A percentile compares a stretch with the other conserved stretches of the same genome.
phyloP scores from a whole-genome alignment of 2,797 vertebrate species.

The Pipistrellus pipistrellus region DNA sequence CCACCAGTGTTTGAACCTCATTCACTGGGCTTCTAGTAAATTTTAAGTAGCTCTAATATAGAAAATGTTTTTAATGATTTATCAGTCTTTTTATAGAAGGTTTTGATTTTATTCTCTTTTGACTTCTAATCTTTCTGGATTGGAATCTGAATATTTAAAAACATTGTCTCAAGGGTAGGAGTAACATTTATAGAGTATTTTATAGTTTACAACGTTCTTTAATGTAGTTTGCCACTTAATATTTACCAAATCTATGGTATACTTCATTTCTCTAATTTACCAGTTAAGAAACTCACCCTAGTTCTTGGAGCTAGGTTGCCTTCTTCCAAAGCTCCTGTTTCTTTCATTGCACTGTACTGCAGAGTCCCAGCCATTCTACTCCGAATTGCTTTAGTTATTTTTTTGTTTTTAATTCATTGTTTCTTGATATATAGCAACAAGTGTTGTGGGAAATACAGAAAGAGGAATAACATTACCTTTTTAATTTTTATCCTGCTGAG shows the following conservation, averaged over 20 bases:
- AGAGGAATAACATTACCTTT: neutral
- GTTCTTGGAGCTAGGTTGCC: neutral
- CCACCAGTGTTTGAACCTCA: too few species aligned
- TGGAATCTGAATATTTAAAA: constrained; percentile 37
- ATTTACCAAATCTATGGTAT: neutral
- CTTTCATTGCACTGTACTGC: neutral
- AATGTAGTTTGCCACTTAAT: neutral
- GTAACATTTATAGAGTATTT: neutral
- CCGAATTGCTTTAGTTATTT: neutral
- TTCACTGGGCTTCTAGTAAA: neutral
- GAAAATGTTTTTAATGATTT: neutral
- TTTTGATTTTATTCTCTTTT: constrained; percentile 31
- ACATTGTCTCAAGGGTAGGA: neutral
- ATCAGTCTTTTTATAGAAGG: neutral
- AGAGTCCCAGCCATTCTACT: neutral
- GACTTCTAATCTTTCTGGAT: neutral
- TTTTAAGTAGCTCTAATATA: neutral
- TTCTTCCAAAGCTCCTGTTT: neutral
- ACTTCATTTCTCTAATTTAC: neutral
- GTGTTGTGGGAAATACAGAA: neutral
- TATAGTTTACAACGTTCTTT: neutral
- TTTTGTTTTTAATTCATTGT: neutral
- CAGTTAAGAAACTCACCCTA: neutral
- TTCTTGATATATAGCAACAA: neutral
- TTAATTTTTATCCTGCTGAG: neutral